Conservation (phyloP, 1,140 invertebrate species). For the Protaetia brevitarsis region DNA sequence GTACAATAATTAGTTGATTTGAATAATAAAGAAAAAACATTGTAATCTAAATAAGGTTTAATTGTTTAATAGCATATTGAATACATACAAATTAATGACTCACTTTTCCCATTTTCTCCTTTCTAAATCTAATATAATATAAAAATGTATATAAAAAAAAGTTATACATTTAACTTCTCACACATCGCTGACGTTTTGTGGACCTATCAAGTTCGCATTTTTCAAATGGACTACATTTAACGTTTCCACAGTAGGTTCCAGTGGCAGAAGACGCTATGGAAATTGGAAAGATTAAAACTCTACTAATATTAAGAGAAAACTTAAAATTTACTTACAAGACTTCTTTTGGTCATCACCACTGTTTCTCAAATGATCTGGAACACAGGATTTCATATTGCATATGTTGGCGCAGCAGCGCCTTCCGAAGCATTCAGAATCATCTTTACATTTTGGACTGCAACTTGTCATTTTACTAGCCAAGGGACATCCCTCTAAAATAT, state of each 20-base stretch:
- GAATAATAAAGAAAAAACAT: no score
- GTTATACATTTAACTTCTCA: slow-evolving; percentile 58
- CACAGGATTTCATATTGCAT: slow-evolving; percentile 65
- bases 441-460: slow-evolving; percentile 63
- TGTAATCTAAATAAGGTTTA: no score
- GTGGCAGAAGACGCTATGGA: slow-evolving; percentile 46
- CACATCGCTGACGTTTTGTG: slow-evolving; percentile 65
- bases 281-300: no score
- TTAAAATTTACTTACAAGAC: no score
- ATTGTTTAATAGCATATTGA: no score
- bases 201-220: slow-evolving; percentile 63
- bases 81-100: no score
- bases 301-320: no score
- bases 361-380: slow-evolving; percentile 45
- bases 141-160: no score
- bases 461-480: slow-evolving; percentile 59
- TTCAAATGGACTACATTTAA: slow-evolving; percentile 63
- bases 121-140: no score
- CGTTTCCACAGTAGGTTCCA: slow-evolving; percentile 63
- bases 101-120: no score
- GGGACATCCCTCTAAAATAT: slow-evolving; percentile 54
- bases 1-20: no score
- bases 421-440: slow-evolving; percentile 62
- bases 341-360: background rate
- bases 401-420: slow-evolving; percentile 66